Evolutionary conservation across 2,888 invertebrate species (phyloP), one percentile per base, ranked within the genome.

Genomic region (Steromphala cineraria): DNA sequence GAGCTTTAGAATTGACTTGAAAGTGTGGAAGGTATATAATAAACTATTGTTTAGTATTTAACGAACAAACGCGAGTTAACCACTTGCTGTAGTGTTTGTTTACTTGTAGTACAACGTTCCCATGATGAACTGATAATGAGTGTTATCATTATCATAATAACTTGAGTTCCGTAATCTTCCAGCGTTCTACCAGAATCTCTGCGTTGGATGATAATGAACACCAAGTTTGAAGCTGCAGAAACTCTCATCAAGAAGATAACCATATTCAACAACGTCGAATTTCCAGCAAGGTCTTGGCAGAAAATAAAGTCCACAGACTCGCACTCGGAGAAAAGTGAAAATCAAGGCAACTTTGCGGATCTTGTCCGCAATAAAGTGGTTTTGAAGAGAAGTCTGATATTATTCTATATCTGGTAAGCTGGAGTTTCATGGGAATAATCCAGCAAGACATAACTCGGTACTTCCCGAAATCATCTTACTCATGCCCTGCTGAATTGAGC

Each of bases 111-210:
- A n/a, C n/a, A n/a, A n/a, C n/a, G n/a, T n/a, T n/a, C n/a, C n/a
- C n/a, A n/a, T n/a, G n/a, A n/a, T n/a, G n/a, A n/a, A n/a, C n/a
- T n/a, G n/a, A n/a, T n/a, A n/a, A n/a, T n/a, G n/a, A n/a, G n/a
- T n/a, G n/a, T n/a, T n/a, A 36, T 36, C 2, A 36, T 36, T 2
- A 1, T 13, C n/a, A 7, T 40, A 5, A 46, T 10, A 4, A 10
- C 5, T 10, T 46, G 31, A 28, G n/a, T 46, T n/a, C 67, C 36
- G n/a, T 53, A 53, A 53, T 21, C n/a, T 80, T 84, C 0, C 83
- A 91, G 92, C 84, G 21, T 91, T 10, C 83, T 92, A 21, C 92
- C 92, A 5, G 92, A 92, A 80, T 92, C 92, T 52, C 81, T 91
- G 17, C 78, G 92, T 15, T 92, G 92, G 92, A 82, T 92, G 67